Evolutionary conservation across 2,797 vertebrate genomes (phyloP), one percentile per base, ranked within the genome.

Genomic region (Tauraco hartlaubi): DNA sequence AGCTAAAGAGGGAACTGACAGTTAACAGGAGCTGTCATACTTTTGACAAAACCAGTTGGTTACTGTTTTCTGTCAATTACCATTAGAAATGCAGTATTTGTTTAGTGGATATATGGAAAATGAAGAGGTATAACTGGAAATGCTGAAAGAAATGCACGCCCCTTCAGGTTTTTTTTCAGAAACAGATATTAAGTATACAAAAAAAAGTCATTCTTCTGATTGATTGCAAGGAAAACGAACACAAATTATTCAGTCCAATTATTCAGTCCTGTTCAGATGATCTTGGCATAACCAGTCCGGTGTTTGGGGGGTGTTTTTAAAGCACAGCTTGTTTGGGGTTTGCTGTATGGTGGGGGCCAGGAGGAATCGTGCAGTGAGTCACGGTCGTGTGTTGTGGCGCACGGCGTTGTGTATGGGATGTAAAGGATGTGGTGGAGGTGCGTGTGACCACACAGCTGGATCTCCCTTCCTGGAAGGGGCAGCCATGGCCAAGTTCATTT

Each of bases 61-160:
- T 29, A 5, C 17, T 29, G 13, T 10, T 48, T 59, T 43, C 9
- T 20, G n/a, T n/a, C 39, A 11, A 33, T 4, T 23, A 10, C 5
- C 2, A 0, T 18, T 17, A 20, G n/a, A 46, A 77, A 39, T 9
- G 1, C 2, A 6, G 28, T 6, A 1, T 12, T 35, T 35, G 11
- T 37, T 14, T 7, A 20, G 26, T 49, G 29, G 31, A 18, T 59
- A 1, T 3, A 9, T 44, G 51, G 46, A 16, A 64, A 19, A 31
- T 2, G 4, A 33, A 48, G 26, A 3, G 0, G 1, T 29, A 4
- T 10, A 4, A 9, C 17, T 63, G 33, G n/a, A 35, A 64, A 9
- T 29, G 29, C 9, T 19, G 28, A 33, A 67, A 17, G 11, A 21
- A 21, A 26, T 2, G 1, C 11, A 3, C 2, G 2, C 18, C 6